Conservation (phyloP, 1,140 invertebrate species). For the Drosophila trapezifrons region DNA sequence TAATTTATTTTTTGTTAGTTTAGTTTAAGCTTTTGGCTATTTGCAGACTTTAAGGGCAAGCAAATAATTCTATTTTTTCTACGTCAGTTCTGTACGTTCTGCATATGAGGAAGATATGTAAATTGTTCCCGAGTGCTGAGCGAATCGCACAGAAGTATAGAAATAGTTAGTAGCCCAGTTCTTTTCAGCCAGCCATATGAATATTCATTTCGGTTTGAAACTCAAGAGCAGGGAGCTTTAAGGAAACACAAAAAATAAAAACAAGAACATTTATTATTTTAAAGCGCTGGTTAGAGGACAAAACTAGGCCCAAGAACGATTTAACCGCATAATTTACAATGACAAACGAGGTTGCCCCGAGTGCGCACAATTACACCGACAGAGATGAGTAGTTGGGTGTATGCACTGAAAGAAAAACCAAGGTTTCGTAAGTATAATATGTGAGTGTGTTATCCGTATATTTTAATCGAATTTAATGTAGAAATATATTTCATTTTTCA, state of each 20-base stretch:
- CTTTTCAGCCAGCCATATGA: constrained; percentile 52
- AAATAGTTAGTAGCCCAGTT: constrained; percentile 28
- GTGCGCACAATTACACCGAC: constrained; percentile 76
- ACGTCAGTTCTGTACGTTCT: constrained; percentile 4
- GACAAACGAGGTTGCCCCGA: constrained; percentile 74
- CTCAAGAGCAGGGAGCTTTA: neutral
- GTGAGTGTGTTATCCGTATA: too few relatives aligned
- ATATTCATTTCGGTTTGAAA: constrained; percentile 56
- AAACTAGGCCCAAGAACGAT: constrained; percentile 68
- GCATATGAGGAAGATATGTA: constrained; percentile 64
- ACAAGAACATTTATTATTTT: constrained; percentile 7
- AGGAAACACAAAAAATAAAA: neutral
- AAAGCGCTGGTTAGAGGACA: constrained; percentile 16
- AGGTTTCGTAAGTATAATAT: too few relatives aligned
- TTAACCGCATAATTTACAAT: constrained; percentile 82
- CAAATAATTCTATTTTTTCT: constrained; percentile 18
- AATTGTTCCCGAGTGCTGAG: constrained; percentile 47
- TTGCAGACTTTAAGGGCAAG: constrained; percentile 39
- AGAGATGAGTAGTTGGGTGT: constrained; percentile 5
- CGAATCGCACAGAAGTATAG: constrained; percentile 34
- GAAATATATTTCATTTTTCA: too few relatives aligned
- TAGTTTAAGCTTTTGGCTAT: constrained; percentile 33
- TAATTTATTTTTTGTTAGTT: constrained; percentile 6
- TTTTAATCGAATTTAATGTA: too few relatives aligned
- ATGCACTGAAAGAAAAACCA: constrained; percentile 7